Conservation (phyloP, 2,113 vertebrate species). For the Saguinus imperator region DNA sequence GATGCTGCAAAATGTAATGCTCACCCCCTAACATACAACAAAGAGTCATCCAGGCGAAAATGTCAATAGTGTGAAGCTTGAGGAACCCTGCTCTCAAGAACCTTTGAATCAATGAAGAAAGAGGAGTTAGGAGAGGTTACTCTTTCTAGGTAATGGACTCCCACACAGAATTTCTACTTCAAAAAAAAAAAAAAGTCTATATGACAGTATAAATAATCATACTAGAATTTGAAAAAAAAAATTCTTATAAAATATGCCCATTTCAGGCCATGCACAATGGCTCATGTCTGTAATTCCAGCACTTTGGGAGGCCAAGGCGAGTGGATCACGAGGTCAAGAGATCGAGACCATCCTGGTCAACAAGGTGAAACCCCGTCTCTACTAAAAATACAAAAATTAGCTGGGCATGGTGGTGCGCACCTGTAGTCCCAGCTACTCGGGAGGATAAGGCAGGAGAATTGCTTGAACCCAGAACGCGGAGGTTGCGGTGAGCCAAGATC, state of each 20-base stretch:
- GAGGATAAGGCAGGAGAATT: too few relatives aligned
- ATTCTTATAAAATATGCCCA: background rate
- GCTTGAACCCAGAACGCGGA: too few relatives aligned
- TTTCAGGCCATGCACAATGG: background rate
- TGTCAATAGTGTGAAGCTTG: background rate
- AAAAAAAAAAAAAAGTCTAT: background rate
- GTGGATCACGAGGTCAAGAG: too few relatives aligned
- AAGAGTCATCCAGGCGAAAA: background rate
- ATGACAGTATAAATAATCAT: background rate
- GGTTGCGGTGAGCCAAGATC: too few relatives aligned
- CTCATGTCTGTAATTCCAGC: too few relatives aligned
- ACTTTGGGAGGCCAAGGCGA: too few relatives aligned
- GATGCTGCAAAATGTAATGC: background rate
- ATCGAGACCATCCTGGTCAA: too few relatives aligned
- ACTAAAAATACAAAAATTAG: too few relatives aligned
- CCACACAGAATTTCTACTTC: background rate
- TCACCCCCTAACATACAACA: too few relatives aligned
- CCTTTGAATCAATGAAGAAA: background rate
- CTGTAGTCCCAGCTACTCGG: too few relatives aligned
- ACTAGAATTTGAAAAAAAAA: constrained; percentile 9
- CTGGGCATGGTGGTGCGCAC: too few relatives aligned
- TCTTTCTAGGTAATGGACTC: background rate
- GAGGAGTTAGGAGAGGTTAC: background rate
- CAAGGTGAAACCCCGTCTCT: too few relatives aligned
- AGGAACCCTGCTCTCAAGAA: background rate